Base-by-base conservation (phyloP, 2,797 vertebrate genomes). In the Ispidina lecontei region DNA sequence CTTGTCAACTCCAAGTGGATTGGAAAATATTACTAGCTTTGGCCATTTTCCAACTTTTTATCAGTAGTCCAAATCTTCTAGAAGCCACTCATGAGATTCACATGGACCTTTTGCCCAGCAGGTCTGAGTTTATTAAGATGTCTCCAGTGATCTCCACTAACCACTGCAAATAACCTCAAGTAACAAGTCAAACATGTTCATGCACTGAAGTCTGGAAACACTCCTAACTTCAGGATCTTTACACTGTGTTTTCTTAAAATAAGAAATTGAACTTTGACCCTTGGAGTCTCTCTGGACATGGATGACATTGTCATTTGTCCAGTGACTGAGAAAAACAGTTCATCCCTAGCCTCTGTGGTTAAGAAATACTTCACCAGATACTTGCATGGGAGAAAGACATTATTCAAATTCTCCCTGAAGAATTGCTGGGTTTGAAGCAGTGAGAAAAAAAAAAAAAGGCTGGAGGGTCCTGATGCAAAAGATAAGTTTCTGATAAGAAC, bases 281-380 rank as follows among this genome's bases (percentile, higher is more conserved):
- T 63, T 65, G 35, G 29, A 86, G 23, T 52, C 43, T 52, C 78
- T 83, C 35, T 67, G 73, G 67, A 52, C 59, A 44, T 29, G 43
- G 6, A 54, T 62, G 39, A 69, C 19, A 62, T 8, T 59, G 17
- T 35, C 43, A 69, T 44, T 72, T 55, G 35, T 71, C 70, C 51
- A 84, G 25, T 12, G 43, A 31, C 55, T 37, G 46, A 90, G 76
- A 75, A 92, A 94, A 94, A n/a, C 8, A 55, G 33, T 81, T 75
- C 14, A 65, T 69, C 29, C 35, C 12, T 7, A 77, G 11, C 7
- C 88, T 91, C 64, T 64, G 7, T 37, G 26, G 46, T 73, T 51
- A 69, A 76, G 31, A 73, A 60, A 54, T 59, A n/a, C 60, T 59
- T 49, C 56, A 75, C 4, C 14, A 90, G 56, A 63, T 41, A 33